phyloP scores from a whole-genome alignment of 2,113 vertebrate species.

The Nycticorax nycticorax region DNA sequence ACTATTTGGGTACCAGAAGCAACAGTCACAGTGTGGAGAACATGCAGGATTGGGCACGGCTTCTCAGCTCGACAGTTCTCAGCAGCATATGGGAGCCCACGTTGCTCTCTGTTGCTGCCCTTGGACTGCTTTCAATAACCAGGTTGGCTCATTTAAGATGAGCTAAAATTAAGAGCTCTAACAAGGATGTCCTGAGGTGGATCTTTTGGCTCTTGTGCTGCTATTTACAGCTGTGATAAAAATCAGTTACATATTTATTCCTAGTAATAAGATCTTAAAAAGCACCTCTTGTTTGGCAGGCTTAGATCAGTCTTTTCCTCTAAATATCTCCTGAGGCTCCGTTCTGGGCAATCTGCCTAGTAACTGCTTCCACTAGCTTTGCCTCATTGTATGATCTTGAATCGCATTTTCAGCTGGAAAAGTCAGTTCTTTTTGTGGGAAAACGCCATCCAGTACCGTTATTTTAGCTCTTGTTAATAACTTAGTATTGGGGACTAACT shows the following conservation, averaged over 20 bases:
- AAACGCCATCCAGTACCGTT: background rate
- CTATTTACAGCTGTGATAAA: slow-evolving; percentile 44
- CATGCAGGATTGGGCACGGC: background rate
- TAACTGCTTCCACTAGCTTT: background rate
- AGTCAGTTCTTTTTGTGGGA: background rate
- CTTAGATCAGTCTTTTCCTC: background rate
- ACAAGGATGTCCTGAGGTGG: background rate
- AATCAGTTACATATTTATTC: slow-evolving; percentile 51
- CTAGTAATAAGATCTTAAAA: slow-evolving; percentile 30
- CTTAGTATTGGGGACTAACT: background rate
- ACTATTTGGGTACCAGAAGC: background rate
- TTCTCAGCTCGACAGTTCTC: background rate
- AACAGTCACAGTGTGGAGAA: background rate
- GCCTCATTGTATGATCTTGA: background rate
- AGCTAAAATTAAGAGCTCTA: slow-evolving; percentile 53
- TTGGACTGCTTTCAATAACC: slow-evolving; percentile 13
- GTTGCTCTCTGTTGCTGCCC: background rate
- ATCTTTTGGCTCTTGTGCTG: slow-evolving; percentile 6
- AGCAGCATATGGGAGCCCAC: background rate
- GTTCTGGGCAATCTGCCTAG: slow-evolving; percentile 1
- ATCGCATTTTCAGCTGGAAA: background rate
- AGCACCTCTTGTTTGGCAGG: background rate
- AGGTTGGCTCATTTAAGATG: slow-evolving; percentile 5
- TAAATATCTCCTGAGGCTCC: background rate
- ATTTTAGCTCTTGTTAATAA: background rate